A percentile compares a stretch with the other conserved stretches of the same genome.
Evolutionary conservation across 2,888 invertebrate species (phyloP).

Genomic region (Cerceris rybyensis): DNA sequence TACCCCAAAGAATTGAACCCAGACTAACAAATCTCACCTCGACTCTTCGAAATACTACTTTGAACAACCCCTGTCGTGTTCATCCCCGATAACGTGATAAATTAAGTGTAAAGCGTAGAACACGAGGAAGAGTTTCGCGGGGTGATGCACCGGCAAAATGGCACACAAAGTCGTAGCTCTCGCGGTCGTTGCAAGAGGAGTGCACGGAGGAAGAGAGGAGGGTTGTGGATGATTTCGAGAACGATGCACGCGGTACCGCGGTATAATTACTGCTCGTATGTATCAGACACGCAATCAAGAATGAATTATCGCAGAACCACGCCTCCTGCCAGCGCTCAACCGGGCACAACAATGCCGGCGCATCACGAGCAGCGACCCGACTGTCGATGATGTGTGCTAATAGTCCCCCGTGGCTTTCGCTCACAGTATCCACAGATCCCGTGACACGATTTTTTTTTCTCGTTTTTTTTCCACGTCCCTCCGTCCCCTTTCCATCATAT

Average conservation of each 20-base stretch:
- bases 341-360: slow-evolving; percentile 76
- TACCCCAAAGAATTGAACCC: no score
- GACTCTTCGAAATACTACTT: no score
- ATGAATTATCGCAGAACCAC: slow-evolving; percentile 80
- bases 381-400: slow-evolving; percentile 81
- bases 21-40: no score
- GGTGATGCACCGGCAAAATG: slow-evolving; percentile 3
- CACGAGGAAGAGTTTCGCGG: slow-evolving; percentile 3
- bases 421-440: slow-evolving; percentile 64
- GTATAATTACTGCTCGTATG: slow-evolving; percentile 79
- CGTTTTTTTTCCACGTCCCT: neutral
- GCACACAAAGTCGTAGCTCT: neutral
- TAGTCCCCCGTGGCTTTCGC: slow-evolving; percentile 73
- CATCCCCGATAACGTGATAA: neutral
- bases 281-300: slow-evolving; percentile 82
- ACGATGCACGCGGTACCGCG: slow-evolving; percentile 63
- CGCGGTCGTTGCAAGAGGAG: slow-evolving; percentile 1
- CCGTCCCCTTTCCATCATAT: neutral
- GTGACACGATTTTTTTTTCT: slow-evolving; percentile 61
- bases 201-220: slow-evolving; percentile 1
- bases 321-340: slow-evolving; percentile 74
- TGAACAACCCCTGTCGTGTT: neutral
- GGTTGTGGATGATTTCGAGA: slow-evolving; percentile 51
- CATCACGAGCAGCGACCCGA: slow-evolving; percentile 79
- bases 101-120: neutral